These are phyloP conservation scores for Cinclus mexicanus DNA, from an alignment of 2,113 vertebrate species.

Conservation along the genomic window DNA sequence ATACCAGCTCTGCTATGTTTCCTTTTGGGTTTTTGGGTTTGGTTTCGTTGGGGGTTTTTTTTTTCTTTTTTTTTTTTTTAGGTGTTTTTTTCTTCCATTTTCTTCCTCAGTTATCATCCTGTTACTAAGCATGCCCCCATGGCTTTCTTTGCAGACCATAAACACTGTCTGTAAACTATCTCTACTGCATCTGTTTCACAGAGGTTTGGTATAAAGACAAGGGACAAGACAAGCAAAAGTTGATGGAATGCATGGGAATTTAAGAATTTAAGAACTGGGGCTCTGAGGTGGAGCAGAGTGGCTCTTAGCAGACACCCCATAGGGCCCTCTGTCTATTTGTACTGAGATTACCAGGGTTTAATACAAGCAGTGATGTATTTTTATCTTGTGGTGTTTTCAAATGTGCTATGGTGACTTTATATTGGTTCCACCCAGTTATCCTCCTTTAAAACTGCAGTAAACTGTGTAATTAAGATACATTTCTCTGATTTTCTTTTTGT, in stretches of 20 bases:
- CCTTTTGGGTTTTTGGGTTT: neutral
- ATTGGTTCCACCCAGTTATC: neutral
- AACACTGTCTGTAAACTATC: neutral
- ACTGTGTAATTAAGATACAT: neutral
- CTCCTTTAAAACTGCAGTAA: neutral
- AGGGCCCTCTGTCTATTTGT: neutral
- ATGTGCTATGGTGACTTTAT: neutral
- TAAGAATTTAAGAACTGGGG: neutral
- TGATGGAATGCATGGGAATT: neutral
- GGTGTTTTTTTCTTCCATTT: neutral
- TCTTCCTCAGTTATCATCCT: neutral
- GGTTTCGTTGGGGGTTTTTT: accelerated
- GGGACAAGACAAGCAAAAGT: neutral
- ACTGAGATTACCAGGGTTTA: neutral
- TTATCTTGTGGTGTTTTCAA: neutral
- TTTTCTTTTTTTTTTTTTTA: neutral
- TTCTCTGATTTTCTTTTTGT: neutral
- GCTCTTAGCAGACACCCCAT: neutral
- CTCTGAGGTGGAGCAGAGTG: neutral
- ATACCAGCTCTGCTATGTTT: neutral
- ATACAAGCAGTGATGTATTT: neutral
- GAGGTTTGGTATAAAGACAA: neutral
- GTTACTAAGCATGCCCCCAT: neutral
- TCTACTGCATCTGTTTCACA: neutral
- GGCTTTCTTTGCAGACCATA: neutral